These are phyloP conservation scores for Tipula lateralis DNA, from an alignment of 2,888 invertebrate species.

Conservation along the genomic window DNA sequence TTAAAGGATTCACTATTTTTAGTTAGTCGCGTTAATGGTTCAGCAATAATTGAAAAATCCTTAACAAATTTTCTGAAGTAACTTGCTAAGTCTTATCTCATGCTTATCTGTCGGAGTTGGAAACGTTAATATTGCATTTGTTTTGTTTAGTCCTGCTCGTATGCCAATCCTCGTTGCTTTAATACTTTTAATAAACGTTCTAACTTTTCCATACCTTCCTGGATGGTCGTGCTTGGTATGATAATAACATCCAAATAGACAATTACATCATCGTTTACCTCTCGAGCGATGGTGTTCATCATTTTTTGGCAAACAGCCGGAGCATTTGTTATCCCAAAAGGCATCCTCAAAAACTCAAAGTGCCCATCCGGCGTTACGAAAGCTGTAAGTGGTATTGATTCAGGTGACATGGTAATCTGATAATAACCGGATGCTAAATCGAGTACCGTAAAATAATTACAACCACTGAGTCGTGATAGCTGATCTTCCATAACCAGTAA, in stretches of 20 bases:
- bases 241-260: slow-evolving; percentile 30
- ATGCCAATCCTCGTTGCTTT: too few relatives aligned
- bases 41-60: slow-evolving; percentile 28
- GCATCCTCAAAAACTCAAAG: slow-evolving; percentile 40
- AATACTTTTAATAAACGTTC: too few relatives aligned
- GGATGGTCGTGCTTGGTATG: slow-evolving; percentile 31
- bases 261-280: neutral
- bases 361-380: slow-evolving; percentile 40
- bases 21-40: slow-evolving; percentile 27
- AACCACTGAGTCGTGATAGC: neutral
- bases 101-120: slow-evolving; percentile 36
- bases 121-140: slow-evolving; percentile 37
- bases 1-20: neutral
- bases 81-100: slow-evolving; percentile 37
- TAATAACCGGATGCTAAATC: slow-evolving; percentile 33
- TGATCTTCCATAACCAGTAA: slow-evolving; percentile 38
- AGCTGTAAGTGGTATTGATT: slow-evolving; percentile 35
- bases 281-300: slow-evolving; percentile 32
- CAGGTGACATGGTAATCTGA: slow-evolving; percentile 29
- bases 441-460: slow-evolving; percentile 31
- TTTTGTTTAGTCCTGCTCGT: slow-evolving; percentile 37
- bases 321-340: slow-evolving; percentile 39
- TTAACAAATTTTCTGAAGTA: slow-evolving; percentile 34
- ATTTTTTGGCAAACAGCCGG: slow-evolving; percentile 39
- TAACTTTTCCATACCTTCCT: slow-evolving; percentile 27